These are phyloP conservation scores for Agapetus fuscipes DNA, from an alignment of 2,888 invertebrate species.

Conservation along the genomic window DNA sequence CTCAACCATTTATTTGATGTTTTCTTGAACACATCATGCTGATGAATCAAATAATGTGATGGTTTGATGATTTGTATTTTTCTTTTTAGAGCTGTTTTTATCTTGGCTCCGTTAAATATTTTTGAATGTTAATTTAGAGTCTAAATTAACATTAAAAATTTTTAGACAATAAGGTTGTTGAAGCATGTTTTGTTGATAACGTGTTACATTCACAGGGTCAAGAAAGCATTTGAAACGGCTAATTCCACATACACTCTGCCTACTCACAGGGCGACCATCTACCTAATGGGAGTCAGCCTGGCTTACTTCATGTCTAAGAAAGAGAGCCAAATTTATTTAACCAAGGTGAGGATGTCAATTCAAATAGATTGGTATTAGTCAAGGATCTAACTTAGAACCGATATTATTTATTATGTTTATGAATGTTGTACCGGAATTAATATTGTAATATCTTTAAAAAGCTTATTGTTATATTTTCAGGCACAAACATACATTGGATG, in stretches of 20 bases:
- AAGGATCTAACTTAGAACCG: background rate
- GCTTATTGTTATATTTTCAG: background rate
- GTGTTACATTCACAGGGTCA: too few species aligned
- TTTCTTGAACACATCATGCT: too few species aligned
- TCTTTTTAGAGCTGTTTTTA: too few species aligned
- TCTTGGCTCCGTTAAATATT: too few species aligned
- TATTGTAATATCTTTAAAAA: background rate
- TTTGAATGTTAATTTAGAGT: too few species aligned
- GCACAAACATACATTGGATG: background rate
- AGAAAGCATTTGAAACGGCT: conserved; percentile 41
- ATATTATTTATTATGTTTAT: background rate
- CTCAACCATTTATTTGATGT: too few species aligned
- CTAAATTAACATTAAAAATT: too few species aligned
- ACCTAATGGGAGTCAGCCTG: conserved; percentile 45
- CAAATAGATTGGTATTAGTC: too few species aligned
- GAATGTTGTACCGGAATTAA: background rate
- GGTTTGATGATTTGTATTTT: too few species aligned
- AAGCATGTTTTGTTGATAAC: too few species aligned
- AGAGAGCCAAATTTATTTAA: conserved; percentile 32
- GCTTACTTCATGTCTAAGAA: conserved; percentile 41
- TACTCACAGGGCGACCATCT: conserved; percentile 46
- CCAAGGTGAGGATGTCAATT: conserved; percentile 35
- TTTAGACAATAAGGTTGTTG: too few species aligned
- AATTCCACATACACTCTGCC: conserved; percentile 45
- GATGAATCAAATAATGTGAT: too few species aligned